These are phyloP conservation scores for Apocheima hispidaria DNA, from an alignment of 2,888 invertebrate species.

Conservation along the genomic window DNA sequence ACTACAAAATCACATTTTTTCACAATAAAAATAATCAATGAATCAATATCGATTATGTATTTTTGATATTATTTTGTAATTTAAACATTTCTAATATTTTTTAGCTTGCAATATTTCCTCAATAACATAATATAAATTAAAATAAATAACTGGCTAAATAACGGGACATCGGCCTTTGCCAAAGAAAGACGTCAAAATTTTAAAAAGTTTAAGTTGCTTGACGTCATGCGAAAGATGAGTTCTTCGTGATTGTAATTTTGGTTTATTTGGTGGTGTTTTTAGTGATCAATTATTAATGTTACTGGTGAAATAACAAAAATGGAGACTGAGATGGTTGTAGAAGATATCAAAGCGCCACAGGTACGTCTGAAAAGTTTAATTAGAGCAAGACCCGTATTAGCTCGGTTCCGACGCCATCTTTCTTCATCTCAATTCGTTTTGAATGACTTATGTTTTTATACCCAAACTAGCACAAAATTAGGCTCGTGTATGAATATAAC, in stretches of 20 bases:
- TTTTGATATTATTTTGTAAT: no score
- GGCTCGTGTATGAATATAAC: conserved; percentile 5
- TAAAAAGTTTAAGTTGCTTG: conserved; percentile 66
- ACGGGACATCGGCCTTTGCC: conserved; percentile 35
- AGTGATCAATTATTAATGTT: conserved; percentile 80
- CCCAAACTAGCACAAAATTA: conserved; percentile 41
- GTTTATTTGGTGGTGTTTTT: conserved; percentile 71
- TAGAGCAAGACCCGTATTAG: conserved; percentile 75
- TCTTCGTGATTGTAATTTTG: conserved; percentile 73
- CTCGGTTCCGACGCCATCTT: conserved; percentile 82
- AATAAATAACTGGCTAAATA: conserved; percentile 24
- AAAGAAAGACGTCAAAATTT: conserved; percentile 34
- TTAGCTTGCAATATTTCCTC: not conserved
- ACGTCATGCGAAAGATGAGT: conserved; percentile 81
- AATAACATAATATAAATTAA: not conserved
- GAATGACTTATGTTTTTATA: conserved; percentile 65
- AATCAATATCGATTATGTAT: no score
- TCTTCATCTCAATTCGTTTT: conserved; percentile 62
- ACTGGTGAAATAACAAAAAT: conserved; percentile 91
- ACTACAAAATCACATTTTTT: no score
- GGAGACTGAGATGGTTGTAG: conserved; percentile 96
- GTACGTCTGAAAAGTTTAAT: conserved; percentile 67
- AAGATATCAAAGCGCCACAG: conserved; percentile 87
- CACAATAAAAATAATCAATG: no score
- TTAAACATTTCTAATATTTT: no score